Base-by-base conservation (phyloP, 2,113 vertebrate species). In the Pholis gunnellus region DNA sequence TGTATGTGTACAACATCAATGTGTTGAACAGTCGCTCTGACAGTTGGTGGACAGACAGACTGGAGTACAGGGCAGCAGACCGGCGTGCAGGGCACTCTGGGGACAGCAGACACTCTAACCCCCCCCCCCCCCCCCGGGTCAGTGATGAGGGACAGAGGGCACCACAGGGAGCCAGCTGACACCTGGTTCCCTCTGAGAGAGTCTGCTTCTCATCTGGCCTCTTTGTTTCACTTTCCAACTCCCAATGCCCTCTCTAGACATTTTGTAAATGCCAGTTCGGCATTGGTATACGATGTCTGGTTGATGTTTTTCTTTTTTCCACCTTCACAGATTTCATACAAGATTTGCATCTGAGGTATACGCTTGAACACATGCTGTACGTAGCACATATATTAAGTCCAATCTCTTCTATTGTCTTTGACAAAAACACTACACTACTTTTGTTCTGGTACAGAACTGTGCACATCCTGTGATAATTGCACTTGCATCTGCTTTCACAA, bases 41-140 rank as follows among this genome's bases (percentile, higher is more conserved):
- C 91, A 80, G 84, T 86, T 91, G 89, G 81, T 84, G 84, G 78
- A 90, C 77, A 81, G 91, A 90, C 83, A 87, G 79, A 65, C 72
- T 29, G 76, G 38, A 17, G 6, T 64, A 70, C 72, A 75, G 77
- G 61, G 69, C 85, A 73, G 72, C 83, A 87, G 79, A 65, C 72
- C n/a, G 73, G 38, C 13, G 3, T 68, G 75, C 72, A 73, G 77
- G 61, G 69, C 85, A 73, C 81, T 86, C 64, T 50, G 85, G 84
- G 87, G 89, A 73, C 86, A 81, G 79, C 86, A 81, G 86, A 89
- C 86, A 78, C 67, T 79, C 69, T 59, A 72, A 72, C 73, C 69
- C 85, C 86, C 87, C 73, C 78, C 74, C 73, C 69, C 85, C 86
- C 87, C 71, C 78, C 74, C 31, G 88, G 88, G 87, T 88, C 81